Evolutionary conservation across 2,888 invertebrate species (phyloP).

Genomic region (Morpho helenor): DNA sequence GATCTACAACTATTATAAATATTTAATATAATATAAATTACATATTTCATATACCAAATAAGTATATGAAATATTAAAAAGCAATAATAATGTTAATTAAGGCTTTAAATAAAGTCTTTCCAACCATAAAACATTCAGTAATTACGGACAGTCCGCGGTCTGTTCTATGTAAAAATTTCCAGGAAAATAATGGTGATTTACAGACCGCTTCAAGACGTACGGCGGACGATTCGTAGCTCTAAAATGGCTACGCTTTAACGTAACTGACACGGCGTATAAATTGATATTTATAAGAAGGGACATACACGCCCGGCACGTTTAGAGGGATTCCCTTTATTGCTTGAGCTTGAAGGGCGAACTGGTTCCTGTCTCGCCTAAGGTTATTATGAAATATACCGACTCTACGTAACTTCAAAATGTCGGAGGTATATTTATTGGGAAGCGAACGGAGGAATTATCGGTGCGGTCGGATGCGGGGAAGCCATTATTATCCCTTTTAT

Average conservation of each 20-base stretch:
- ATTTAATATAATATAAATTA: too few species aligned
- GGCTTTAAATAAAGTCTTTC: constrained; percentile 21
- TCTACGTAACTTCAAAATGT: constrained; percentile 67
- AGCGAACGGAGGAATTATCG: constrained; percentile 67
- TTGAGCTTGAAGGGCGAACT: constrained; percentile 56
- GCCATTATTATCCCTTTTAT: constrained; percentile 77
- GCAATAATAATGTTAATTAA: constrained; percentile 22
- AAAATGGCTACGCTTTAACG: constrained; percentile 66
- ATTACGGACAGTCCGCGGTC: constrained; percentile 25
- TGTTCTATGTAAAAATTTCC: constrained; percentile 38
- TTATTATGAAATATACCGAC: constrained; percentile 74
- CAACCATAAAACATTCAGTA: constrained; percentile 25
- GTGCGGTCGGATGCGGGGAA: constrained; percentile 65
- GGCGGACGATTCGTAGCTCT: constrained; percentile 62
- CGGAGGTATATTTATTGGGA: constrained; percentile 75
- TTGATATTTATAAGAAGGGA: constrained; percentile 79
- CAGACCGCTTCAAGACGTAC: constrained; percentile 50
- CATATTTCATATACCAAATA: not conserved
- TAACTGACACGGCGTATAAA: constrained; percentile 74
- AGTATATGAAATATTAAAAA: constrained; percentile 16
- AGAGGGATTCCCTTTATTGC: constrained; percentile 78
- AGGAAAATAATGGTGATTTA: constrained; percentile 54
- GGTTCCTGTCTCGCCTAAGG: constrained; percentile 68
- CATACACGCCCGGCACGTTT: constrained; percentile 62
- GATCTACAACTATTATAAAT: too few species aligned